Evolutionary conservation across 2,113 vertebrate species (phyloP), one percentile per base, ranked within the genome.

Genomic region (Sciurus niger): DNA sequence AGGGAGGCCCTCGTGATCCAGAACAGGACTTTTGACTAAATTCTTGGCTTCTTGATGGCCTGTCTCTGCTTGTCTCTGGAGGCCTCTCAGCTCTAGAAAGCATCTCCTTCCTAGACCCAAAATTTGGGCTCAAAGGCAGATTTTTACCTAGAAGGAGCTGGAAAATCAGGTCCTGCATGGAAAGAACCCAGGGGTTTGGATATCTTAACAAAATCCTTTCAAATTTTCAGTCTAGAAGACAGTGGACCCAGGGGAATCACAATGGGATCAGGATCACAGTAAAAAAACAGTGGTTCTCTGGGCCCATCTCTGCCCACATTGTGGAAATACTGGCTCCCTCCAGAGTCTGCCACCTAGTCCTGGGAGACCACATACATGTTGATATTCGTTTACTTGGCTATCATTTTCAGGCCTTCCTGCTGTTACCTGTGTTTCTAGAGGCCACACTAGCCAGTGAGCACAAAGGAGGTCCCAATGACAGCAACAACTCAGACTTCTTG

Each of bases 31-130:
- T 84, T 46, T 72, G n/a, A 68, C 67, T 28, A 28, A 92, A 68
- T 60, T 89, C n/a, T 48, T 58, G 40, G 89, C 48, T 94, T 53
- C 24, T 10, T 53, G 82, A n/a, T 43, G 73, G 51, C 79, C 53
- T 34, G 11, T 91, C 34, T 30, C 78, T 79, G 17, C 63, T 55
- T 67, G 89, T 43, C 43, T 88, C 34, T 6, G 4, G 55, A 89
- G 43, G 32, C 78, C 37, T 84, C 51, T 89, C 78, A 53, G 55
- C 60, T 94, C 67, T 89, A 51, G 60, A 83, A 89, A 82, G 60
- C 13, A 24, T 53, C n/a, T 92, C 48, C 74, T 95, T 95, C 40
- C 48, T 89, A 85, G 84, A 80, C 43, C 55, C 6, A 78, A 28
- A 46, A 79, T 72, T 79, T 2, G 58, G 55, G 8, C n/a, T 90